Base-by-base conservation (phyloP, 2,888 invertebrate species). In the Lepidocyrtoides sp. region DNA sequence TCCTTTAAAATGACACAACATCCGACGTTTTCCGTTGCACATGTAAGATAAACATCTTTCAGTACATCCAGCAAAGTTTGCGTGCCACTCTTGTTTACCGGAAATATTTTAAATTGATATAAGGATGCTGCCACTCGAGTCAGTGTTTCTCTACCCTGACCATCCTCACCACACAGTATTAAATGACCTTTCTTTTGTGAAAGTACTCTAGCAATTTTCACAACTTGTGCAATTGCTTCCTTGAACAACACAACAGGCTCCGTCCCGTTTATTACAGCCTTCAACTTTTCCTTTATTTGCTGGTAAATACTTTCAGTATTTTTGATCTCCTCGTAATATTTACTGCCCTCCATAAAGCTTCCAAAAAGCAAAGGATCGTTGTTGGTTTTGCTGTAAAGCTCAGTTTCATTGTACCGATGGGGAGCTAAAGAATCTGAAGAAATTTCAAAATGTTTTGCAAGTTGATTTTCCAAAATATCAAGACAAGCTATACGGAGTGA, bases 1-100 rank as follows among this genome's bases (percentile, higher is more conserved):
- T 84, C 84, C n/a, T 77, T 84, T 3, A 90, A 17, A 26, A 90
- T 48, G 8, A 90, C 0, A 41, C 90, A 90, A 20, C 84, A 77
- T 26, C 84, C 90, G 20, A 12, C 3, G 23, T 84, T 79, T 20
- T 83, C 83, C 17, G 20, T 10, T 0, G 12, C 57, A 23, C 75
- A 83, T 0, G 57, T 23, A 2, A 26, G 17, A 36, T 83, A 89
- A 14, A 66, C 83, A 0, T 57, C 26, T n/a, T 41, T 69, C 20
- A 88, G n/a, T 10, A 72, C 0, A 3, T 41, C 14, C 41, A 14
- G 8, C 12, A 85, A 20, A 44, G 23, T 29, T 1, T 17, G 0
- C 17, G 0, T 36, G 0, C 17, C 41, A 32, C 8, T 20, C 29
- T 12, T n/a, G 41, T 14, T 10, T n/a, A 60, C 48, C 20, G 77